These are phyloP conservation scores for Mus pahari DNA, from an alignment of 2,113 vertebrate species.

Conservation along the genomic window DNA sequence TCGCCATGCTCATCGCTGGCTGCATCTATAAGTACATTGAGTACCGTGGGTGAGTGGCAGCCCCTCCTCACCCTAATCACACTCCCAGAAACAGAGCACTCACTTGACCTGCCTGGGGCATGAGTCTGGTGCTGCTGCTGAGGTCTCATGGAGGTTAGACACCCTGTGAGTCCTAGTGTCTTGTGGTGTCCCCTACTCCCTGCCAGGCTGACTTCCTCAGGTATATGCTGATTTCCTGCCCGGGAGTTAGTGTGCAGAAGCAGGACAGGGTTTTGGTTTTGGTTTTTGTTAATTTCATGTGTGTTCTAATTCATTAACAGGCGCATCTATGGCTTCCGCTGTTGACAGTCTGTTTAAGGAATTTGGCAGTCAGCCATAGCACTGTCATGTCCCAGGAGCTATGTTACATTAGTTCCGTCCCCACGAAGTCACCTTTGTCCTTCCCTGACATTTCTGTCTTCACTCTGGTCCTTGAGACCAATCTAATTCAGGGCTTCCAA, in stretches of 20 bases:
- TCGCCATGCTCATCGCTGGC: constrained; percentile 95
- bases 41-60: constrained; percentile 93
- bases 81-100: background rate
- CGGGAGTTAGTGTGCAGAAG: background rate
- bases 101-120: no score
- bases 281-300: background rate
- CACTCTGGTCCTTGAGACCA: background rate
- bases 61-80: no score
- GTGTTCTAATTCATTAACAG: background rate
- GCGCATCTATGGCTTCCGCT: background rate
- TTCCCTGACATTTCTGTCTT: background rate
- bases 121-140: background rate
- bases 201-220: background rate
- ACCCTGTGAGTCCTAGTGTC: background rate
- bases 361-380: background rate
- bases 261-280: background rate
- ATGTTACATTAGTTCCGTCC: background rate
- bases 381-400: background rate
- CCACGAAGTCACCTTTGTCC: background rate
- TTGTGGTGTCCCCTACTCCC: background rate
- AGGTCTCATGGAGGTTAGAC: background rate
- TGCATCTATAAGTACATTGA: constrained; percentile 99
- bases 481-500: background rate
- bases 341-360: background rate
- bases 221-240: background rate